A percentile compares a stretch with the other conserved stretches of the same genome.
phyloP scores from a whole-genome alignment of 2,113 vertebrate genomes.

The Laticauda laticaudata region DNA sequence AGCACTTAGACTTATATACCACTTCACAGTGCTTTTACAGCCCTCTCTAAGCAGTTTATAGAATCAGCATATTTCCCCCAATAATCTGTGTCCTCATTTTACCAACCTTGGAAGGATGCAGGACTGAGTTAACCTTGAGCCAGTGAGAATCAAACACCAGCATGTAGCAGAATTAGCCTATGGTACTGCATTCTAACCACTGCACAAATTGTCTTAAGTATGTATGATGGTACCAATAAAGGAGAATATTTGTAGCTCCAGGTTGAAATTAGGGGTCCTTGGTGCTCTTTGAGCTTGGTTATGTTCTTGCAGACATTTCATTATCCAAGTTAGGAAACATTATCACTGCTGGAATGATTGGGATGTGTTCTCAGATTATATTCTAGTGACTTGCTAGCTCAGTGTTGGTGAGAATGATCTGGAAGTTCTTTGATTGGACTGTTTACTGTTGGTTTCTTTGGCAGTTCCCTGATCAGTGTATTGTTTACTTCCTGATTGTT shows the following conservation, averaged over 20 bases:
- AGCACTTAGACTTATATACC: background rate
- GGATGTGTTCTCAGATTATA: background rate
- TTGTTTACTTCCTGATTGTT: background rate
- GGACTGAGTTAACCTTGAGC: background rate
- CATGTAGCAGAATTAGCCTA: background rate
- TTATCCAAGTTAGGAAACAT: background rate
- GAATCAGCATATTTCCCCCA: background rate
- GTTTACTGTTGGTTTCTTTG: background rate
- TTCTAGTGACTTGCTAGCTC: background rate
- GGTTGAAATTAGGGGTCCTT: background rate
- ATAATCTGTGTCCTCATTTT: background rate
- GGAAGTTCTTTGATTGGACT: background rate
- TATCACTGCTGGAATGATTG: background rate
- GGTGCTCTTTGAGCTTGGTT: background rate
- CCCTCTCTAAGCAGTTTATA: background rate
- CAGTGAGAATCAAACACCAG: background rate
- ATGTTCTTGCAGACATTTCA: background rate
- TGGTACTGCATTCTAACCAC: background rate
- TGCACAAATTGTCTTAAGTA: background rate
- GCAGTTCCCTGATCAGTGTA: background rate
- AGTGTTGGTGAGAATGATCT: background rate
- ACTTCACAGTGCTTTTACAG: background rate
- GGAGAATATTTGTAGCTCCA: background rate
- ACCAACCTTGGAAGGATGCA: background rate
- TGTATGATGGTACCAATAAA: background rate